Evolutionary conservation across 2,113 vertebrate species (phyloP).

Genomic region (Urocynchramus pylzowi): DNA sequence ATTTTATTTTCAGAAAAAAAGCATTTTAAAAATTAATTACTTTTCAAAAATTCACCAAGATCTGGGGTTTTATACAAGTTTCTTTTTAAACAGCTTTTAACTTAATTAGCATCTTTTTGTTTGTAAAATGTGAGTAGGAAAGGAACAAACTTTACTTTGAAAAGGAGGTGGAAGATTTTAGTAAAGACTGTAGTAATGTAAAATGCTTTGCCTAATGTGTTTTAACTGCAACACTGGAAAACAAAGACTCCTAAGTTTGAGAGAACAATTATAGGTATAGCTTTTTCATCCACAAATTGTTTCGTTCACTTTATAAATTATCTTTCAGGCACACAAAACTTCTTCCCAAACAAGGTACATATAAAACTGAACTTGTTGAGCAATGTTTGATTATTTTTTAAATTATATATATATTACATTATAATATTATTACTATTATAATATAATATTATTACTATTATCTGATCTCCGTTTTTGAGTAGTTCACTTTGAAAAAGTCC

Average conservation of each 20-base stretch:
- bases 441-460: too few relatives aligned
- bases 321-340: not conserved
- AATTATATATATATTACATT: too few relatives aligned
- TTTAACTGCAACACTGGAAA: not conserved
- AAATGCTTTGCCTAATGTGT: not conserved
- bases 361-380: not conserved
- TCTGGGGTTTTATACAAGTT: not conserved
- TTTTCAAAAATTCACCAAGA: not conserved
- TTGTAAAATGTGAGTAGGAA: not conserved
- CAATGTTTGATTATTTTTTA: not conserved
- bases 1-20: not conserved
- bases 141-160: not conserved
- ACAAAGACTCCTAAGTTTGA: not conserved
- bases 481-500: not conserved
- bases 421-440: too few relatives aligned
- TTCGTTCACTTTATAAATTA: not conserved
- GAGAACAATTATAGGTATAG: not conserved
- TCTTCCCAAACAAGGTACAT: not conserved
- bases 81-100: not conserved
- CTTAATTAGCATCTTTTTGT: not conserved
- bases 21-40: not conserved
- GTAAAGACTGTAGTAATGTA: not conserved
- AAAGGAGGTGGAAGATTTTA: not conserved
- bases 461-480: not conserved
- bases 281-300: not conserved